These are phyloP conservation scores for Cyprinella venusta DNA, from an alignment of 2,797 vertebrate species.

Conservation along the genomic window DNA sequence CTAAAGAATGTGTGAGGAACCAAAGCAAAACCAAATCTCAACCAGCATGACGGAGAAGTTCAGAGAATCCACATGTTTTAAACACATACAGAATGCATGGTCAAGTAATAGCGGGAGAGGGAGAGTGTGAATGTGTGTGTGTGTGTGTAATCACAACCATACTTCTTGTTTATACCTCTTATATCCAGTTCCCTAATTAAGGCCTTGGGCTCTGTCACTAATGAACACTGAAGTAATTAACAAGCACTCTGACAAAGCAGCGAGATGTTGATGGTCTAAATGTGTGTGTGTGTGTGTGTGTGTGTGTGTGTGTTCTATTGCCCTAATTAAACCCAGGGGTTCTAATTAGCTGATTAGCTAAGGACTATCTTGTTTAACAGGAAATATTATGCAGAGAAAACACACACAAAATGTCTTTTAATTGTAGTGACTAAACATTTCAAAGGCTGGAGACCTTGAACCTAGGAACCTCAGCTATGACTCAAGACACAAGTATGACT, in stretches of 20 bases:
- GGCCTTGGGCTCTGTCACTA: constrained; percentile 73
- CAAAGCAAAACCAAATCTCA: constrained; percentile 9
- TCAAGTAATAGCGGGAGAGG: not conserved
- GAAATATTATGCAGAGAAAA: constrained; percentile 72
- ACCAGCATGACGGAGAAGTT: not conserved
- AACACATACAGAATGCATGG: not conserved
- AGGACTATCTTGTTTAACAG: constrained; percentile 71
- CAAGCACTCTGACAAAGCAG: constrained; percentile 75
- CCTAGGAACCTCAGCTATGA: not conserved
- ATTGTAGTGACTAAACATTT: constrained; percentile 72
- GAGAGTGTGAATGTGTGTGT: not conserved
- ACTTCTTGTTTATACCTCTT: constrained; percentile 33
- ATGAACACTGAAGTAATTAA: constrained; percentile 81
- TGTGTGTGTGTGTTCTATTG: constrained; percentile 49
- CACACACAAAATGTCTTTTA: constrained; percentile 68
- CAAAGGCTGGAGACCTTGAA: constrained; percentile 77
- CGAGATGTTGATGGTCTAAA: constrained; percentile 65
- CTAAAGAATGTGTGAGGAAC: not conserved
- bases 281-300: constrained; percentile 47
- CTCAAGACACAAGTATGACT: constrained; percentile 12
- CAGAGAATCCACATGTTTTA: not conserved
- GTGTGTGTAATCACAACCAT: constrained; percentile 42
- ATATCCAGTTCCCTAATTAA: constrained; percentile 70
- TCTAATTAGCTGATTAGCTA: constrained; percentile 82
- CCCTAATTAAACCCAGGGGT: constrained; percentile 82